Evolutionary conservation across 2,113 vertebrate species (phyloP), one percentile per base, ranked within the genome.

Genomic region (Pelobates fuscus): DNA sequence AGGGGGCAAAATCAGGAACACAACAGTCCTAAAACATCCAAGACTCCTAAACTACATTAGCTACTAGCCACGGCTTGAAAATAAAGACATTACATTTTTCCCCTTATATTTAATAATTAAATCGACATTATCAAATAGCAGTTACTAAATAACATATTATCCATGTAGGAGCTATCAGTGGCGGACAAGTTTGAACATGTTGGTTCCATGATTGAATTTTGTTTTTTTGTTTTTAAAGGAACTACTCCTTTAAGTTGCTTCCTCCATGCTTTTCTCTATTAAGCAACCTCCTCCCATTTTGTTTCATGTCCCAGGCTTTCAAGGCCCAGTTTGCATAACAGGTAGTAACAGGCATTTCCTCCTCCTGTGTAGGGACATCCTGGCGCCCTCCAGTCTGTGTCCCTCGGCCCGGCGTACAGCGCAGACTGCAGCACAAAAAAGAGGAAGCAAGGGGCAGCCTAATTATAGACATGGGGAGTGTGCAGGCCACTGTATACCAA

Each of bases 331-430:
- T 95, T 96, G 93, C 95, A 96, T 97, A 96, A 98, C 96, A 98
- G 97, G 97, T 98, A 96, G 95, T 93, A 92, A 92, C 95, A 97
- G 94, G 95, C 96, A 95, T 95, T 98, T 98, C 97, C 96, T 95
- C 78, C 93, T 96, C 94, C 96, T 95, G 94, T 90, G 86, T 87
- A 95, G 93, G 97, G 96, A 99, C 95, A 96, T 99, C 96, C 97
- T 98, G 97, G 97, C 96, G 97, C 95, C 97, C 91, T 90, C 83
- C 93, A 93, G 97, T 97, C 97, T 94, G 93, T 94, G 90, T 86
- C 92, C 89, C 90, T 81, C 92, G 88, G 88, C 90, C 81, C 92
- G 88, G 87, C 85, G 88, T 91, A 89, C 89, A 83, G 91, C 93
- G 89, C 86, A 84, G 91, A 92, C 89, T 88, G 23, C 71, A 87